Percentiles rank a stretch among this genome's conserved stretches.
Conservation (phyloP, 53 echinoderm and acorn worm species). For the Stichopus horrens region DNA sequence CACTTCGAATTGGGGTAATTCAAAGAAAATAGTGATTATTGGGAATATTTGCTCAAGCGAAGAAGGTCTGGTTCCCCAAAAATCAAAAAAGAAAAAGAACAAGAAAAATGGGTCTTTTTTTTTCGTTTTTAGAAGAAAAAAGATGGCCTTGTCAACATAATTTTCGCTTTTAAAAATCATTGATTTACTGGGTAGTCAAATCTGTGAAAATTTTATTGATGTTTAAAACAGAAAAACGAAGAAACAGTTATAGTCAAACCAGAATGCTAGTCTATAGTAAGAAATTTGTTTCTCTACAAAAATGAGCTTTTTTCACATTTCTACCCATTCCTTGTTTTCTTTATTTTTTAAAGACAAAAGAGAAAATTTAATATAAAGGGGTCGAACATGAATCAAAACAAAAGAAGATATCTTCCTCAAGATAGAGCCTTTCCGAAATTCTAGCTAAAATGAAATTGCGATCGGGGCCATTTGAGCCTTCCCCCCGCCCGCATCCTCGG, state of each 20-base stretch:
- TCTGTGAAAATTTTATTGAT: background rate
- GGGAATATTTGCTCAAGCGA: conserved; percentile 38
- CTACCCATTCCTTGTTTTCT: background rate
- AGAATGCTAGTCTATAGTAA: no score
- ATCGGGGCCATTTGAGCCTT: no score
- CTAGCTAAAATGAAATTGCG: no score
- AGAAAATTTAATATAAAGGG: no score
- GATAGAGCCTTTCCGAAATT: no score
- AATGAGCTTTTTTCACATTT: background rate
- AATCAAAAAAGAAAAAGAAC: background rate
- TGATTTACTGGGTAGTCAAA: background rate
- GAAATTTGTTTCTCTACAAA: no score
- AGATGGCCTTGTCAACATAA: background rate
- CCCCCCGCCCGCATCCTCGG: no score
- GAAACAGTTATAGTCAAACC: background rate
- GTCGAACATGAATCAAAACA: no score
- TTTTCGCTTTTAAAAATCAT: background rate
- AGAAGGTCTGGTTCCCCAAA: conserved; percentile 3
- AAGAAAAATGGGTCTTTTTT: conserved; percentile 20
- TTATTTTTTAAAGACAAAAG: background rate
- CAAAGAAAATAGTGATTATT: conserved; percentile 47
- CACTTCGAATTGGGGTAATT: conserved; percentile 40
- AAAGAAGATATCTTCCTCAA: no score
- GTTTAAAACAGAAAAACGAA: background rate
- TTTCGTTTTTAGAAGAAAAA: background rate